phyloP scores from a whole-genome alignment of 2,888 invertebrate species.

The Diarsia mendica region DNA sequence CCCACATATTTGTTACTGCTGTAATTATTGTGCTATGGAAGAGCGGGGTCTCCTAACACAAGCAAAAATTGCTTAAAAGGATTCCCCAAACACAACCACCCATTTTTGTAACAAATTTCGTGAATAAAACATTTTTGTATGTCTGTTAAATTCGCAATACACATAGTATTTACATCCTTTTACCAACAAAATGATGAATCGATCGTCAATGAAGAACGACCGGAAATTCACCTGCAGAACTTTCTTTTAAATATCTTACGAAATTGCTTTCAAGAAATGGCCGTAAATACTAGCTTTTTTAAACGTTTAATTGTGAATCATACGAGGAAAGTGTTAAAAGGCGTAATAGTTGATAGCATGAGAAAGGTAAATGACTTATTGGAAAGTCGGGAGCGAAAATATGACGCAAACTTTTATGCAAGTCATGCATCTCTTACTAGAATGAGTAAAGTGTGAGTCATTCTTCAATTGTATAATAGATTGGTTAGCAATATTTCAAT shows the following conservation, averaged over 20 bases:
- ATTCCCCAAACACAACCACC: too few species aligned
- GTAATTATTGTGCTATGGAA: too few species aligned
- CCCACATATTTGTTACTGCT: too few species aligned
- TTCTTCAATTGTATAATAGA: slow-evolving; percentile 4
- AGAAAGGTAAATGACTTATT: slow-evolving; percentile 30
- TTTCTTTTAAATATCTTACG: slow-evolving; percentile 60
- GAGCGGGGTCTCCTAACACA: too few species aligned
- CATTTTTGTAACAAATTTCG: too few species aligned
- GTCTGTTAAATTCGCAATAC: too few species aligned
- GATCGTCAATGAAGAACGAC: slow-evolving; percentile 39
- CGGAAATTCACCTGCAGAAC: slow-evolving; percentile 58
- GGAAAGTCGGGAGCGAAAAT: slow-evolving; percentile 35
- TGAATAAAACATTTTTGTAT: too few species aligned
- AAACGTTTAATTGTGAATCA: slow-evolving; percentile 56
- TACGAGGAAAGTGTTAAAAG: slow-evolving; percentile 49
- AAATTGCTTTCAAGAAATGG: slow-evolving; percentile 61
- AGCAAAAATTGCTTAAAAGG: too few species aligned
- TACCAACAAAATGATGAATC: slow-evolving; percentile 25
- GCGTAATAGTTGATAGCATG: slow-evolving; percentile 19
- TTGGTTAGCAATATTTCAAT: slow-evolving; percentile 3
- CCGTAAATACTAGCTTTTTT: slow-evolving; percentile 54
- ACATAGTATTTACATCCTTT: slow-evolving; percentile 16
- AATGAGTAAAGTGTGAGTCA: slow-evolving; percentile 25
- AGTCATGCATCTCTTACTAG: slow-evolving; percentile 18
- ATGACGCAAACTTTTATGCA: slow-evolving; percentile 25